phyloP scores from a whole-genome alignment of 1,140 invertebrate species.

The Sarcophaga bullata region DNA sequence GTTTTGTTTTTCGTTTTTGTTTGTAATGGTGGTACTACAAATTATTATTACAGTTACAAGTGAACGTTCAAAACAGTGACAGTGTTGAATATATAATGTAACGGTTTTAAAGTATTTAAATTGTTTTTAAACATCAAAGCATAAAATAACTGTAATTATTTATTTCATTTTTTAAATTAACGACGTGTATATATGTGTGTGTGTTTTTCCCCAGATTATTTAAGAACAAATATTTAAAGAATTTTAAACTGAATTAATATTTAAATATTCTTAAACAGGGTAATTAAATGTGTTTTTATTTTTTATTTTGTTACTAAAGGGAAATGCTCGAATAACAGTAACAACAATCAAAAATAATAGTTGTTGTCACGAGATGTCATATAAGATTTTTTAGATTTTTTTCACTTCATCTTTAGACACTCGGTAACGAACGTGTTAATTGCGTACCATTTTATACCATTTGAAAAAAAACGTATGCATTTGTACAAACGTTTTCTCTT shows the following conservation, averaged over 20 bases:
- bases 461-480: neutral
- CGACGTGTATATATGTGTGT: neutral
- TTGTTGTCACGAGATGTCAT: slow-evolving; percentile 18
- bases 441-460: neutral
- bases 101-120: slow-evolving; percentile 22
- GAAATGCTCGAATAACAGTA: too few species aligned
- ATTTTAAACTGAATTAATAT: neutral
- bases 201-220: neutral
- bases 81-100: slow-evolving; percentile 27
- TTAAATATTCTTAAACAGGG: slow-evolving; percentile 1
- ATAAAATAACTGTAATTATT: neutral
- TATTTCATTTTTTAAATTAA: neutral
- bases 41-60: too few species aligned
- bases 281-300: neutral
- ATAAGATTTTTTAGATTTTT: neutral
- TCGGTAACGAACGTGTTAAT: neutral
- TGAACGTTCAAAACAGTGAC: too few species aligned
- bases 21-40: neutral
- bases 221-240: too few species aligned
- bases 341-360: neutral
- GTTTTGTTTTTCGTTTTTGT: neutral
- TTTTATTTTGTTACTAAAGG: neutral
- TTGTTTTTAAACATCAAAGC: neutral
- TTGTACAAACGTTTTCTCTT: too few species aligned
- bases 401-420: neutral